These are phyloP conservation scores for Myopa testacea DNA, from an alignment of 2,888 invertebrate species.

Conservation along the genomic window DNA sequence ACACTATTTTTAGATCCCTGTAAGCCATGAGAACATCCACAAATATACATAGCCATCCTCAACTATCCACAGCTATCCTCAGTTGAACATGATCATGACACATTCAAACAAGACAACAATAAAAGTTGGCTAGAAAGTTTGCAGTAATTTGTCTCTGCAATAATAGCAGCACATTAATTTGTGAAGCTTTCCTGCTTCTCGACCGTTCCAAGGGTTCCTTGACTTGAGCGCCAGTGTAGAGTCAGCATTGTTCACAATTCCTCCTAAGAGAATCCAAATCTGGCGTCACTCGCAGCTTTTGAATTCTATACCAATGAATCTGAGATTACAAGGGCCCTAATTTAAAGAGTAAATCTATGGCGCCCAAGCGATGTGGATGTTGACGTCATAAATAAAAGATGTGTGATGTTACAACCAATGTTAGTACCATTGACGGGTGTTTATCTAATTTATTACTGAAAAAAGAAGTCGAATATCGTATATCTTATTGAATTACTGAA, in stretches of 20 bases:
- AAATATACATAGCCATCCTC: not conserved
- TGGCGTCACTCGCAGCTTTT: too few relatives aligned
- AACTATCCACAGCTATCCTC: not conserved
- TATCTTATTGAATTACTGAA: too few relatives aligned
- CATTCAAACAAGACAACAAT: constrained; percentile 23
- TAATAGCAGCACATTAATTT: constrained; percentile 51
- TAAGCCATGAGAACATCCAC: not conserved
- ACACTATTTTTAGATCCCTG: not conserved
- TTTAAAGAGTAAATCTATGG: too few relatives aligned
- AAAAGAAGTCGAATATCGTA: too few relatives aligned
- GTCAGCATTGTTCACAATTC: constrained; percentile 17
- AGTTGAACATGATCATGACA: too few relatives aligned
- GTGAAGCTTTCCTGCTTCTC: not conserved
- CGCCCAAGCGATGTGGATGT: too few relatives aligned
- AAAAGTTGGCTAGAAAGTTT: constrained; percentile 42
- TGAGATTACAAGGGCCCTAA: too few relatives aligned
- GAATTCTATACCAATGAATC: too few relatives aligned
- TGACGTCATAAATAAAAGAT: too few relatives aligned
- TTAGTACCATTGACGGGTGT: too few relatives aligned
- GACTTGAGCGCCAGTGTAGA: not conserved
- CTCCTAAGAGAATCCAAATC: not conserved
- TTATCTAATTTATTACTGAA: too few relatives aligned
- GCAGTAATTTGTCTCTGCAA: constrained; percentile 54
- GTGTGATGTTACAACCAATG: too few relatives aligned
- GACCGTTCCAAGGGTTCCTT: not conserved